A percentile compares a stretch with the other conserved stretches of the same genome.
These are phyloP conservation scores for Forbesichthys agassizii DNA, from an alignment of 2,113 vertebrate genomes.

Conservation along the genomic window DNA sequence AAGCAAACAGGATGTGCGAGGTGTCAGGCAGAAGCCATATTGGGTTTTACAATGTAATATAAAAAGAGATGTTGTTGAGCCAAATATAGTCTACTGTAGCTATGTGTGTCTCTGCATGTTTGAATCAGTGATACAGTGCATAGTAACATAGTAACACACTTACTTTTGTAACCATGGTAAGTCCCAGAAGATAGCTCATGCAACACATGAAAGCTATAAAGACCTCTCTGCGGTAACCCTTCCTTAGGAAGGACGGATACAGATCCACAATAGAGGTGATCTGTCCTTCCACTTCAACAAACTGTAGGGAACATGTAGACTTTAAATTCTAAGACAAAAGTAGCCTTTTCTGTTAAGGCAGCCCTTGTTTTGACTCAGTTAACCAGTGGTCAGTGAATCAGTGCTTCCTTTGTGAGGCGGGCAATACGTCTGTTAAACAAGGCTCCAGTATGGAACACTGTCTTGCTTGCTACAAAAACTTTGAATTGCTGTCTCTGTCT, in stretches of 20 bases:
- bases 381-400: conserved; percentile 54
- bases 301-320: conserved; percentile 77
- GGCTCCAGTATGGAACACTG: conserved; percentile 43
- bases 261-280: conserved; percentile 99
- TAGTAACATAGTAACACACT: conserved; percentile 50
- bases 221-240: conserved; percentile 97
- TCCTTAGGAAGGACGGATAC: conserved; percentile 97
- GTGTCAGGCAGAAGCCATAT: conserved; percentile 50
- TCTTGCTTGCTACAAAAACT: conserved; percentile 51
- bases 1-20: conserved; percentile 33
- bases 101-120: conserved; percentile 10
- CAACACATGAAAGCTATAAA: conserved; percentile 94
- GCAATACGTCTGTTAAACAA: conserved; percentile 55
- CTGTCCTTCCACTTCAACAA: conserved; percentile 99
- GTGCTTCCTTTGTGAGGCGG: conserved; percentile 53
- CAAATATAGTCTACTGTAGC: conserved; percentile 20
- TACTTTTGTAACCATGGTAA: conserved; percentile 97
- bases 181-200: conserved; percentile 97
- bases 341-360: conserved; percentile 28
- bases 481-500: conserved; percentile 36
- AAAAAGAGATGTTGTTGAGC: conserved; percentile 12
- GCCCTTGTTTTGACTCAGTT: conserved; percentile 39
- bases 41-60: conserved; percentile 49
- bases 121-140: not conserved
- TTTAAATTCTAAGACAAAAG: conserved; percentile 28